Percentiles rank a stretch among this genome's conserved stretches.
Evolutionary conservation across 2,113 vertebrate genomes (phyloP).

Genomic region (Himantopus leucocephalus): DNA sequence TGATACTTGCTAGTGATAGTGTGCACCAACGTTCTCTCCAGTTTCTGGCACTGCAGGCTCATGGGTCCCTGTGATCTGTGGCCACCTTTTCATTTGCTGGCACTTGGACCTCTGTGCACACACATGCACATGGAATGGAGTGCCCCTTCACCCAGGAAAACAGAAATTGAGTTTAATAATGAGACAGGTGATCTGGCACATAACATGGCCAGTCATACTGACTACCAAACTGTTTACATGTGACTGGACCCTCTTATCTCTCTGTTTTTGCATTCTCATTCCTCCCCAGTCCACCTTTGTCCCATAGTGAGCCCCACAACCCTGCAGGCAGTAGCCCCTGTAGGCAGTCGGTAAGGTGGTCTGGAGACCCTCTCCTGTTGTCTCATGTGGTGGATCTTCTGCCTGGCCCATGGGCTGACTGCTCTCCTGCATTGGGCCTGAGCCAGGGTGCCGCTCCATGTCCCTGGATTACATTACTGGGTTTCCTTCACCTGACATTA

Average conservation of each 20-base stretch:
- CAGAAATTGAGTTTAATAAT: neutral
- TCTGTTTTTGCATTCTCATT: neutral
- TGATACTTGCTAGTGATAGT: neutral
- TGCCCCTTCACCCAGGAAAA: neutral
- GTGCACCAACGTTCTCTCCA: neutral
- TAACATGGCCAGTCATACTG: rapidly evolving
- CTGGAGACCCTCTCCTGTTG: neutral
- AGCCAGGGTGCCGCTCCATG: too few relatives aligned
- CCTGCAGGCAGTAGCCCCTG: neutral
- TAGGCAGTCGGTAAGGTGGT: neutral
- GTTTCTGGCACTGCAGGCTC: neutral
- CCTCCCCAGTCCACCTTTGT: neutral
- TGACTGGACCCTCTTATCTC: neutral
- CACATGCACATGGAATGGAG: neutral
- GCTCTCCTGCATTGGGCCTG: neutral
- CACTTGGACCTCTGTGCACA: neutral
- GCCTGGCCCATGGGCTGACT: neutral
- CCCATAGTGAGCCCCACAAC: neutral
- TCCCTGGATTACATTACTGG: neutral
- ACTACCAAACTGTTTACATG: neutral
- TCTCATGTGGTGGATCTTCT: neutral
- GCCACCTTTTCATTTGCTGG: neutral
- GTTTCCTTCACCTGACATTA: neutral
- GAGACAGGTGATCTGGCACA: neutral
- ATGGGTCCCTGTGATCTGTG: rapidly evolving